These are phyloP conservation scores for Crotalus viridis DNA, from an alignment of 2,113 vertebrate genomes.

Conservation along the genomic window DNA sequence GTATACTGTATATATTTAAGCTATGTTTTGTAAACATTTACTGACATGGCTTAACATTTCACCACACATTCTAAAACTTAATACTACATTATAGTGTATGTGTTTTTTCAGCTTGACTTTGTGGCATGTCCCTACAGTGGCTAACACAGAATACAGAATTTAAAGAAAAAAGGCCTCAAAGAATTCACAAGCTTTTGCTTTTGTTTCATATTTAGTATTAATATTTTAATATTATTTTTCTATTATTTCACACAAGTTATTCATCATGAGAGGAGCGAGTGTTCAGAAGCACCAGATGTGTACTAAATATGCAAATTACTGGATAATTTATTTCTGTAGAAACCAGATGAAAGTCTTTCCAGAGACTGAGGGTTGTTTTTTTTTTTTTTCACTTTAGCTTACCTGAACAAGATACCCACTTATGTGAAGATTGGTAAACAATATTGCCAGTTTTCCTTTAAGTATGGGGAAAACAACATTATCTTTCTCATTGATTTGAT, in stretches of 20 bases:
- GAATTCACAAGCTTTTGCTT: constrained; percentile 6
- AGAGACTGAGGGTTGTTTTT: constrained; percentile 55
- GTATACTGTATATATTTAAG: no score
- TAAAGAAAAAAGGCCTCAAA: neutral
- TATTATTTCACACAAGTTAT: constrained; percentile 48
- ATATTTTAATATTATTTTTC: constrained; percentile 55
- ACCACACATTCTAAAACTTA: neutral
- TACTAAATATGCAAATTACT: constrained; percentile 60
- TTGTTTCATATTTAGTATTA: constrained; percentile 50
- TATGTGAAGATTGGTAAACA: constrained; percentile 51
- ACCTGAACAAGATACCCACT: constrained; percentile 58
- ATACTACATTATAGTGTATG: neutral
- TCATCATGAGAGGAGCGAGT: constrained; percentile 50
- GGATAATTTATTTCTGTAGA: constrained; percentile 60
- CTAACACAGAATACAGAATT: constrained; percentile 3
- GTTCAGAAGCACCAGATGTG: constrained; percentile 65
- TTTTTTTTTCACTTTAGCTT: constrained; percentile 46
- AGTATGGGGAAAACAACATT: neutral
- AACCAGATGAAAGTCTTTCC: constrained; percentile 59
- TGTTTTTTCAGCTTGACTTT: neutral
- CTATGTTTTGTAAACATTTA: neutral
- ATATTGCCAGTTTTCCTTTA: constrained; percentile 44
- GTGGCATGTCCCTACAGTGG: neutral
- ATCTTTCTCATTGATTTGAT: constrained; percentile 33
- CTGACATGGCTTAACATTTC: neutral